Evolutionary conservation across 2,888 invertebrate species (phyloP), one percentile per base, ranked within the genome.

Genomic region (Netelia melanura): DNA sequence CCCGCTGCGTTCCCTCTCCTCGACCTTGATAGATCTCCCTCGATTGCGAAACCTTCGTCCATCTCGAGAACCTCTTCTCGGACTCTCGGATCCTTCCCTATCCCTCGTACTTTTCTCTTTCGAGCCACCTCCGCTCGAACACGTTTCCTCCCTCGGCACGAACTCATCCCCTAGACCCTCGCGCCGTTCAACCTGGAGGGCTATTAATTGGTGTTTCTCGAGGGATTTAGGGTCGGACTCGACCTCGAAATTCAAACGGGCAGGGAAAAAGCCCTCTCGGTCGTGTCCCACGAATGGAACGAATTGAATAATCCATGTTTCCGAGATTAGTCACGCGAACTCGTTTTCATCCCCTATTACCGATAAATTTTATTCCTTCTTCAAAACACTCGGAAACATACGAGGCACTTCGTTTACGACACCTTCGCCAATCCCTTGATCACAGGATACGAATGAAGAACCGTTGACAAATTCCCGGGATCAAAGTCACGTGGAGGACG

Each of bases 121-220:
- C 52, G n/a, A 30, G 5, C 30, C 30, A 30, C 30, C 30, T 30
- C 30, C 30, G 30, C 30, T 30, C 52, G 52, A 75, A 56, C 62
- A n/a, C 56, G 67, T 58, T 58, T 58, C 8, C 21, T 70, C 65
- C 43, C 62, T 56, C 64, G 11, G 67, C 11, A 8, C 25, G 30
- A 25, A 21, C 14, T 89, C 87, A 3, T 1, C 43, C 82, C 52
- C 25, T 76, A 78, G 64, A 56, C 67, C 43, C 83, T 81, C 78
- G 64, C 17, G 52, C 17, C 54, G 43, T 62, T 70, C 43, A 75
- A 70, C 52, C 68, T 25, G n/a, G 62, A 75, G 81, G 75, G 75
- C 68, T 75, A 75, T 81, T 68, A 75, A 81, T 70, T 75, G 68
- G 68, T 75, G 68, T 81, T 75, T 70, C 61, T 44, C 67, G 52